Conservation (phyloP, 2,888 invertebrate genomes). For the Aspidapion aeneum region DNA sequence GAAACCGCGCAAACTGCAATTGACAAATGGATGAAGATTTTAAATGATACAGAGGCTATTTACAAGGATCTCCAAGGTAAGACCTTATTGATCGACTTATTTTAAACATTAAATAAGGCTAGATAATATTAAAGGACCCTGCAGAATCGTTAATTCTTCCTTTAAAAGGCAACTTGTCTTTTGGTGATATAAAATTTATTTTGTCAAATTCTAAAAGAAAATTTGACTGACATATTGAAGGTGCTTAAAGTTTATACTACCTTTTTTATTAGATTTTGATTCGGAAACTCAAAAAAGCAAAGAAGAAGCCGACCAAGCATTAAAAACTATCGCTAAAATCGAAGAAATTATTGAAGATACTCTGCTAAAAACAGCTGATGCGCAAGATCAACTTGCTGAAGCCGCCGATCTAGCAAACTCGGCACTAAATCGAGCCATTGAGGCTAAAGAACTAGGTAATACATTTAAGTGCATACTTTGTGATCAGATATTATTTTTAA, state of each 20-base stretch:
- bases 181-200: too few relatives aligned
- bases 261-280: constrained; percentile 69
- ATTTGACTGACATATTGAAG: too few relatives aligned
- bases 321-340: constrained; percentile 75
- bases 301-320: constrained; percentile 73
- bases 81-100: too few relatives aligned
- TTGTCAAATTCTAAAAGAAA: too few relatives aligned
- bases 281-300: constrained; percentile 84
- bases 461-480: too few relatives aligned
- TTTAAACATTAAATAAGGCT: too few relatives aligned
- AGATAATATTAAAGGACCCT: too few relatives aligned
- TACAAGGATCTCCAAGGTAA: constrained; percentile 68
- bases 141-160: too few relatives aligned
- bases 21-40: constrained; percentile 74
- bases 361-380: constrained; percentile 63
- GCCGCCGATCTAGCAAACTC: constrained; percentile 76
- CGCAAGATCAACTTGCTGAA: constrained; percentile 65
- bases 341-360: constrained; percentile 69
- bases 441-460: constrained; percentile 63
- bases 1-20: constrained; percentile 81
- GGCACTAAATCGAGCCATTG: constrained; percentile 68
- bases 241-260: too few relatives aligned
- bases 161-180: too few relatives aligned
- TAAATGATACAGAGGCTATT: constrained; percentile 77
- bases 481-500: too few relatives aligned